A percentile compares a stretch with the other conserved stretches of the same genome.
Conservation (phyloP, 2,888 invertebrate species). For the Xylocampa areola region DNA sequence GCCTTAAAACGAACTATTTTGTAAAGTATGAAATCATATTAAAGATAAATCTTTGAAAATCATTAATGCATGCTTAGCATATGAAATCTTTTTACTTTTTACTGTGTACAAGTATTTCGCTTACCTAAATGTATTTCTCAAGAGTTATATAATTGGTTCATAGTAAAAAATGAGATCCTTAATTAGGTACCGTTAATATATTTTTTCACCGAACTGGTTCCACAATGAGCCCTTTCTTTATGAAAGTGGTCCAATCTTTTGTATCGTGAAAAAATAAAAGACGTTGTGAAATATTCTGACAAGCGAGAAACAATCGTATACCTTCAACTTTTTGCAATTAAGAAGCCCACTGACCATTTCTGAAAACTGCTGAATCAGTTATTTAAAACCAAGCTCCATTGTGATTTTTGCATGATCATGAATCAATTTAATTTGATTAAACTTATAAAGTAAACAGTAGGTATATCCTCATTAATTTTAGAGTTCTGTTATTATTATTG, state of each 20-base stretch:
- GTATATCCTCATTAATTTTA: background rate
- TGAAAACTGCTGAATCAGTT: conserved; percentile 55
- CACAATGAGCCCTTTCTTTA: conserved; percentile 63
- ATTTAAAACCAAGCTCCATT: conserved; percentile 27
- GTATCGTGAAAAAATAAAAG: conserved; percentile 68
- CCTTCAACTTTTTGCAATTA: conserved; percentile 64
- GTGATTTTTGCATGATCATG: conserved; percentile 41
- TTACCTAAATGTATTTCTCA: conserved; percentile 41
- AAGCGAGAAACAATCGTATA: conserved; percentile 62
- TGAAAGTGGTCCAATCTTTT: conserved; percentile 72
- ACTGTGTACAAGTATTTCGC: conserved; percentile 20
- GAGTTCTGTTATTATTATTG: background rate
- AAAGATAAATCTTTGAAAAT: too few relatives aligned
- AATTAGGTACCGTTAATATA: conserved; percentile 71
- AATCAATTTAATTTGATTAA: conserved; percentile 32
- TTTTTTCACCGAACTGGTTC: conserved; percentile 67
- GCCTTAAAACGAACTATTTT: too few relatives aligned
- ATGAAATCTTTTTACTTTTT: conserved; percentile 5
- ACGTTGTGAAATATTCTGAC: conserved; percentile 64
- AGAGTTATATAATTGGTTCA: conserved; percentile 58
- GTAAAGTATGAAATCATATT: too few relatives aligned
- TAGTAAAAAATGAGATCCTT: conserved; percentile 61
- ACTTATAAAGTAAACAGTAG: conserved; percentile 8
- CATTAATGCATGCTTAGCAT: too few relatives aligned
- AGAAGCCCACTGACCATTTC: conserved; percentile 52